Conservation (phyloP, 30 jellyfish, hydroid and myxozoan species). For the Aurelia coerulea region DNA sequence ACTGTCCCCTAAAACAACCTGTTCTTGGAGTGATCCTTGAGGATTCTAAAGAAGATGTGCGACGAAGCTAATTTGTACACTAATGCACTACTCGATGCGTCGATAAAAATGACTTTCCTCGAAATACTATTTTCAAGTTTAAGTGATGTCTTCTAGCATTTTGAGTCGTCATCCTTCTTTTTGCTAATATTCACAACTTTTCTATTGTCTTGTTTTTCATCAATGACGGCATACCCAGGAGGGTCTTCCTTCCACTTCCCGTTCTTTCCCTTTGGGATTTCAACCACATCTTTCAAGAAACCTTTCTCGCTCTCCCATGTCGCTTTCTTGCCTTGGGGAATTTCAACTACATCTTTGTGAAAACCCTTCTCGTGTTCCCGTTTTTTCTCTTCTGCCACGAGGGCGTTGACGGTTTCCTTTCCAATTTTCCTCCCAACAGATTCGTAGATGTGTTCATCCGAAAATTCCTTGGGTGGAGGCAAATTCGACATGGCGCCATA, state of each 20-base stretch:
- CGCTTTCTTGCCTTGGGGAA: slow-evolving; percentile 9
- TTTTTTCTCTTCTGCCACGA: slow-evolving; percentile 35
- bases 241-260: neutral
- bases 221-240: neutral
- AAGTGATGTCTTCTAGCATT: neutral
- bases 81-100: too few species aligned
- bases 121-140: too few species aligned
- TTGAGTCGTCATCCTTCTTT: slow-evolving; percentile 16
- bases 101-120: too few species aligned
- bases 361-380: slow-evolving; percentile 24
- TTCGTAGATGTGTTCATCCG: slow-evolving; percentile 14
- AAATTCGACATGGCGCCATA: slow-evolving; percentile 8
- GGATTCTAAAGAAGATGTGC: too few species aligned
- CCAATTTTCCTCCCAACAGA: slow-evolving; percentile 31
- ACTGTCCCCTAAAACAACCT: too few species aligned
- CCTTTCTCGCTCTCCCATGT: slow-evolving; percentile 34
- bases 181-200: neutral
- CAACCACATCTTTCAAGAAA: slow-evolving; percentile 21
- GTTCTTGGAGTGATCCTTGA: too few species aligned
- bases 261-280: neutral
- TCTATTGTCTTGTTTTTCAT: neutral
- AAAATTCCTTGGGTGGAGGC: slow-evolving; percentile 10
- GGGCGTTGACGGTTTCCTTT: slow-evolving; percentile 4
- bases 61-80: too few species aligned
- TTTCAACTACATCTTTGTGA: slow-evolving; percentile 19